phyloP scores from a whole-genome alignment of 2,113 vertebrate species.

The Leucosticte australis region DNA sequence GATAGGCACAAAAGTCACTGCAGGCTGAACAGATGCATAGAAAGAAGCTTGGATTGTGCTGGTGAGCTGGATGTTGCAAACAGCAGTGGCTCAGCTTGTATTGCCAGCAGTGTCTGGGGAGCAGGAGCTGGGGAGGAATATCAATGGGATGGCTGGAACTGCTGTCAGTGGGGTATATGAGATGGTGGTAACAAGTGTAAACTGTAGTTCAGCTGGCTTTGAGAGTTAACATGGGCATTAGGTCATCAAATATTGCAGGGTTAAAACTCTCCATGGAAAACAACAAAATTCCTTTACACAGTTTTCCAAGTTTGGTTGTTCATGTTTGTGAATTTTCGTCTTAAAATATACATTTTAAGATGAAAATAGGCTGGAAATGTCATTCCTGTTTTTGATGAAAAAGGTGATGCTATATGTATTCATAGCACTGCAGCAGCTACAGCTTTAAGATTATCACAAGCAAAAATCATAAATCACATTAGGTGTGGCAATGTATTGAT shows the following conservation, averaged over 20 bases:
- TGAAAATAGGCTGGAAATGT: rapidly evolving
- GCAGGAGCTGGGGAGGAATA: neutral
- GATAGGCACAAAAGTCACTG: neutral
- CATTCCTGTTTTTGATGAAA: neutral
- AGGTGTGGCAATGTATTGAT: constrained; percentile 17
- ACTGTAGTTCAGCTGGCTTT: neutral
- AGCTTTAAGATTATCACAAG: constrained; percentile 18
- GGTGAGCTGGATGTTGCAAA: neutral
- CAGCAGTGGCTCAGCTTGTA: neutral
- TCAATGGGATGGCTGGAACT: neutral
- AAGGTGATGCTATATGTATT: neutral
- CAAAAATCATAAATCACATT: constrained; percentile 26
- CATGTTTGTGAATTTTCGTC: neutral
- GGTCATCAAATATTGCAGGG: neutral
- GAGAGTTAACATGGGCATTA: neutral
- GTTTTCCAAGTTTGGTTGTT: neutral
- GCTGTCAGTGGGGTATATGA: neutral
- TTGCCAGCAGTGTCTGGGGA: neutral
- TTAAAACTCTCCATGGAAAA: neutral
- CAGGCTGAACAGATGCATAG: neutral
- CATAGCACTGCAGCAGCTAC: neutral
- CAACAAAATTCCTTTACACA: neutral
- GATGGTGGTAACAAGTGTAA: neutral
- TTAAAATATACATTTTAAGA: neutral
- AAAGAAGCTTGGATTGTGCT: neutral